phyloP scores from a whole-genome alignment of 1,140 invertebrate species.

The Papilio polyxenes region DNA sequence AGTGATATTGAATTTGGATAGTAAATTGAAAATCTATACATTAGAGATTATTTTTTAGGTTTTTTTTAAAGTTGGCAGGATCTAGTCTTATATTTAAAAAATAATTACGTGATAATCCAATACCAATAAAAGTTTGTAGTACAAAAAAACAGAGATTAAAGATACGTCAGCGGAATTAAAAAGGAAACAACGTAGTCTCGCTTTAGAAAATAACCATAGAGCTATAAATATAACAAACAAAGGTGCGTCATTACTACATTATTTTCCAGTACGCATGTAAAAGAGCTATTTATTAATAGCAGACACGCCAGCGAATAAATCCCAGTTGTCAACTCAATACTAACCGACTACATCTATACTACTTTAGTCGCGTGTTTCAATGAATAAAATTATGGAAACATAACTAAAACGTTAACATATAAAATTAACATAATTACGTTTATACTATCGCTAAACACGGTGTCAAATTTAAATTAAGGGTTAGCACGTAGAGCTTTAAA shows the following conservation, averaged over 20 bases:
- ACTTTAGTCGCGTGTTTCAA: slow-evolving; percentile 18
- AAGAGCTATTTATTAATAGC: slow-evolving; percentile 32
- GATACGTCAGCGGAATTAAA: too few relatives aligned
- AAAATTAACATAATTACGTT: slow-evolving; percentile 35
- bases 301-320: slow-evolving; percentile 29
- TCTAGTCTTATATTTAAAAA: too few relatives aligned
- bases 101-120: too few relatives aligned
- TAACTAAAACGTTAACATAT: slow-evolving; percentile 27
- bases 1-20: not conserved
- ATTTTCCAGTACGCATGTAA: slow-evolving; percentile 33
- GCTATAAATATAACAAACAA: slow-evolving; percentile 33
- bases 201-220: slow-evolving; percentile 4
- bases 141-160: too few relatives aligned
- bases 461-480: slow-evolving; percentile 31
- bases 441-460: slow-evolving; percentile 28
- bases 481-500: not conserved
- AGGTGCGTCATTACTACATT: slow-evolving; percentile 1
- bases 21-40: not conserved
- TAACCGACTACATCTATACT: not conserved
- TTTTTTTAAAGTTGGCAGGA: too few relatives aligned
- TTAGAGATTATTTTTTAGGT: not conserved
- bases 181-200: not conserved
- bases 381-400: slow-evolving; percentile 32
- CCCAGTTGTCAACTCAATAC: slow-evolving; percentile 30
- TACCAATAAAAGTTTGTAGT: too few relatives aligned